phyloP scores from a whole-genome alignment of 2,113 vertebrate species.

The Amphiprion percula region DNA sequence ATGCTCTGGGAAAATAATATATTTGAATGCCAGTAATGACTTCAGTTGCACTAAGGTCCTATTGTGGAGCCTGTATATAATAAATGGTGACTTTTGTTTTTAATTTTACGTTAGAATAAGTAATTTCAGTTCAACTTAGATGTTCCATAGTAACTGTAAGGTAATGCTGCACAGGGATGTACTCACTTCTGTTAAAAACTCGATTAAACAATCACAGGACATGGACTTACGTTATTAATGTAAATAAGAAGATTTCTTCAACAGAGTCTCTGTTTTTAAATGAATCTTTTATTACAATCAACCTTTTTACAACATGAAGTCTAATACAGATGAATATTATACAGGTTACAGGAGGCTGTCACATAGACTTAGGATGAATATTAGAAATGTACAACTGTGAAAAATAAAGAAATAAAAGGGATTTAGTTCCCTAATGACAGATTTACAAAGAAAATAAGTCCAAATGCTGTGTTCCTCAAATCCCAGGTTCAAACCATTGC shows the following conservation, averaged over 20 bases:
- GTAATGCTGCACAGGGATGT: no score
- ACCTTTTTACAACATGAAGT: slow-evolving; percentile 3
- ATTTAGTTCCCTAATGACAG: neutral
- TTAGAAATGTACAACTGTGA: slow-evolving; percentile 21
- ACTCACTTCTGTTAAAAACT: no score
- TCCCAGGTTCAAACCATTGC: neutral
- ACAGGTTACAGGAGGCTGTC: slow-evolving; percentile 7
- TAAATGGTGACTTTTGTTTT: no score
- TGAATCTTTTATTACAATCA: slow-evolving; percentile 27
- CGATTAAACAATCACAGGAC: neutral
- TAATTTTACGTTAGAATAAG: no score
- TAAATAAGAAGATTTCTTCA: neutral
- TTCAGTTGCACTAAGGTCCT: no score
- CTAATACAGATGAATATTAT: slow-evolving; percentile 8
- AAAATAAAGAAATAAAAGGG: neutral
- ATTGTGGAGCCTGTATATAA: no score
- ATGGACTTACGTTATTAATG: neutral
- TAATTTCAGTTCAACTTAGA: no score
- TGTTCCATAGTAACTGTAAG: no score
- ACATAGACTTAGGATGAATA: slow-evolving; percentile 5
- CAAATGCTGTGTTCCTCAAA: neutral
- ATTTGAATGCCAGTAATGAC: no score
- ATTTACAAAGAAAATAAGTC: neutral
- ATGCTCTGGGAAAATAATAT: no score
- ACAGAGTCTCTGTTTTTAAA: neutral